These are phyloP conservation scores for Troides helena DNA, from an alignment of 2,888 invertebrate species.

Conservation along the genomic window DNA sequence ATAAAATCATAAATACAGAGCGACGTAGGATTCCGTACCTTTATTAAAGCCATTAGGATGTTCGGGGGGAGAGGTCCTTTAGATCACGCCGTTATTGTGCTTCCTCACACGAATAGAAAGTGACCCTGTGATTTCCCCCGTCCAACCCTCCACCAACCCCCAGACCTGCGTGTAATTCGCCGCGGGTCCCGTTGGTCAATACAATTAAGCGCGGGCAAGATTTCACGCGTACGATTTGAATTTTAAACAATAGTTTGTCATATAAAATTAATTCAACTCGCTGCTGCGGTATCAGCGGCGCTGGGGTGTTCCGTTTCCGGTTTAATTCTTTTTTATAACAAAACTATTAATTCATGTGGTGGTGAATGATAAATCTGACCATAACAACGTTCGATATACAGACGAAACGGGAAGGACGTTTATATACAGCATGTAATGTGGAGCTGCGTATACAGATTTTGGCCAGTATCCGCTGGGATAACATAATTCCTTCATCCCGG, in stretches of 20 bases:
- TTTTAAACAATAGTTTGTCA: constrained; percentile 80
- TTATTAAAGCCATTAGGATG: constrained; percentile 78
- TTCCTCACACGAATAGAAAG: constrained; percentile 60
- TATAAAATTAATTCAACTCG: constrained; percentile 76
- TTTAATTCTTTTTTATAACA: too few relatives aligned
- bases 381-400: too few relatives aligned
- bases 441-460: too few relatives aligned
- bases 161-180: constrained; percentile 42
- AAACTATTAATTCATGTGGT: too few relatives aligned
- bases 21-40: constrained; percentile 70
- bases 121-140: constrained; percentile 29
- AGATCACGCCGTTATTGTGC: constrained; percentile 68
- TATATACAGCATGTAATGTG: too few relatives aligned
- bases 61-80: constrained; percentile 48
- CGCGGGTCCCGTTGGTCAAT: constrained; percentile 66
- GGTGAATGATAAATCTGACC: too few relatives aligned
- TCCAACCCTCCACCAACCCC: constrained; percentile 32
- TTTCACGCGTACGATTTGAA: constrained; percentile 78
- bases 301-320: constrained; percentile 45
- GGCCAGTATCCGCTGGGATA: too few relatives aligned
- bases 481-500: too few relatives aligned
- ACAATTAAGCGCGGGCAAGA: constrained; percentile 75
- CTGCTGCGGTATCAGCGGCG: constrained; percentile 45
- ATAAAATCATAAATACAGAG: constrained; percentile 74
- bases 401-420: too few relatives aligned